These are phyloP conservation scores for Tympanuchus pallidicinctus DNA, from an alignment of 2,113 vertebrate species.

Conservation along the genomic window DNA sequence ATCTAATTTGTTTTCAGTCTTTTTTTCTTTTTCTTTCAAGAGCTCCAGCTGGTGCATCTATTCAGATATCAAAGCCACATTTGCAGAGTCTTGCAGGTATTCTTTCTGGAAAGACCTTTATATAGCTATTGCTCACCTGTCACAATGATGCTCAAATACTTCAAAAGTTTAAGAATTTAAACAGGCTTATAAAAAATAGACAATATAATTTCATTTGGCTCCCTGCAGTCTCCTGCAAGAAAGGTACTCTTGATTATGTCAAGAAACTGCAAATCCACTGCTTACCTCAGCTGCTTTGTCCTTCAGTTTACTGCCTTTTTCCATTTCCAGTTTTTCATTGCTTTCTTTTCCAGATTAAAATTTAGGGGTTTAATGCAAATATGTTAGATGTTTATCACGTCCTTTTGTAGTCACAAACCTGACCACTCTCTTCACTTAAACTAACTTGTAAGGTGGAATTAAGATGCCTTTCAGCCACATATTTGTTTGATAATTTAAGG, in stretches of 20 bases:
- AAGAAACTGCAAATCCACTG: not conserved
- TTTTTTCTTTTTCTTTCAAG: not conserved
- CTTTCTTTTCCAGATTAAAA: not conserved
- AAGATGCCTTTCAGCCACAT: not conserved
- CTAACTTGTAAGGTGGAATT: not conserved
- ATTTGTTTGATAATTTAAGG: no score
- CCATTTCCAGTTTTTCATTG: not conserved
- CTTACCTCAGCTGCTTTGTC: not conserved
- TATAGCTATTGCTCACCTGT: not conserved
- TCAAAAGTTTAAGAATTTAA: not conserved
- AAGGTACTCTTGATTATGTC: not conserved
- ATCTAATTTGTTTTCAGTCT: not conserved
- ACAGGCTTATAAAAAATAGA: not conserved
- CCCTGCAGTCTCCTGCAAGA: not conserved
- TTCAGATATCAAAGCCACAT: not conserved
- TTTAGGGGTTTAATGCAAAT: not conserved
- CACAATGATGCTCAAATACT: not conserved
- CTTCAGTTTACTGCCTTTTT: not conserved
- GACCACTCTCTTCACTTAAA: not conserved
- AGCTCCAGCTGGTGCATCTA: not conserved
- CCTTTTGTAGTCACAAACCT: not conserved
- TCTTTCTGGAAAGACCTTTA: not conserved
- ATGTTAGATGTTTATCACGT: not conserved
- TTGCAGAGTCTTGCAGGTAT: not conserved
- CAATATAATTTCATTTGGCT: not conserved